phyloP scores from a whole-genome alignment of 2,797 vertebrate species.

The Eulemur rubriventer region DNA sequence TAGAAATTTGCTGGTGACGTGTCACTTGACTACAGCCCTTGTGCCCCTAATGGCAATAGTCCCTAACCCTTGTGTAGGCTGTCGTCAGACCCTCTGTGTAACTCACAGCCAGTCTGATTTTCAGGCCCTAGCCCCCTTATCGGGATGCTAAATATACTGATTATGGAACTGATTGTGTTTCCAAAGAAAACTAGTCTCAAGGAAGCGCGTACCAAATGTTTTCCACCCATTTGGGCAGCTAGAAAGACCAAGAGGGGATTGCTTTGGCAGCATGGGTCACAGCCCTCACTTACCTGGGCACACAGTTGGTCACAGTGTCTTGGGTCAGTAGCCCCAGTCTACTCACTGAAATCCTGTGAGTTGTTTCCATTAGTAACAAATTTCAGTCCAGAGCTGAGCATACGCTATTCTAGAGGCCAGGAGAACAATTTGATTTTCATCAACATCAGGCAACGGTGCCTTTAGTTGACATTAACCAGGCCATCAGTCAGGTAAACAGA shows the following conservation, averaged over 20 bases:
- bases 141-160: neutral
- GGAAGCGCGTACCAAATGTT: neutral
- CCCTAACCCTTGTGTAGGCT: neutral
- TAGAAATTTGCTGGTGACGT: neutral
- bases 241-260: neutral
- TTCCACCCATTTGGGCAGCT: conserved; percentile 6
- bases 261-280: neutral
- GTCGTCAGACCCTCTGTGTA: neutral
- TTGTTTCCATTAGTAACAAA: neutral
- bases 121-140: neutral
- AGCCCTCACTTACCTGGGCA: neutral
- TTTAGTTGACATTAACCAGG: conserved; percentile 34
- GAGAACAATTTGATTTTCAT: conserved; percentile 33
- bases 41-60: neutral
- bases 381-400: neutral
- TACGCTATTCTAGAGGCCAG: neutral
- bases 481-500: neutral
- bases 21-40: neutral
- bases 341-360: neutral
- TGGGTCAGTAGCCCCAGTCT: neutral
- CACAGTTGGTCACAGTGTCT: neutral
- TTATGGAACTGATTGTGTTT: conserved; percentile 23
- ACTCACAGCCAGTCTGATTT: neutral
- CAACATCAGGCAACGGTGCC: neutral
- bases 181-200: neutral